Evolutionary conservation across 2,888 invertebrate species (phyloP), one percentile per base, ranked within the genome.

Genomic region (Limnephilus lunatus): DNA sequence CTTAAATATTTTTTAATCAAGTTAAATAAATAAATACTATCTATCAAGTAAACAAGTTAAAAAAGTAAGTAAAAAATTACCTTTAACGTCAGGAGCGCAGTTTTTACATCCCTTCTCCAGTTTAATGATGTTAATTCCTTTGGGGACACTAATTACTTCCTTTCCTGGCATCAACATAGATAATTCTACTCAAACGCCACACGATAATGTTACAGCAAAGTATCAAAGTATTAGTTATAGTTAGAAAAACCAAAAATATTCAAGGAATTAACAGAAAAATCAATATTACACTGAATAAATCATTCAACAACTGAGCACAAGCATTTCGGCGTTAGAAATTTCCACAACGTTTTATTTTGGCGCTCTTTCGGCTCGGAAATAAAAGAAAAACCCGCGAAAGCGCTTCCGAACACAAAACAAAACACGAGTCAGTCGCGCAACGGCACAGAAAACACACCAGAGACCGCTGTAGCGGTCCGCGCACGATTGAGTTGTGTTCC

Each of bases 401-500:
- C 32, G 87, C 85, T 89, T 68, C 89, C 89, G 83, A 91, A 89
- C n/a, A 80, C 68, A 68, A 32, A 48, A 81, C 68, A 68, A 7
- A 68, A 68, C 25, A 68, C 53, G 7, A 19, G 68, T 68, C 68
- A 81, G 25, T 81, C 89, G 88, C 82, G 68, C 35, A 82, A 82
- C 88, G 83, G 83, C 30, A 90, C 87, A 32, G n/a, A 86, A 25
- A 25, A 68, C 25, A 68, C 25, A 68, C 68, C n/a, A 68, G 25
- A 9, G 25, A n/a, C 91, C 89, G 90, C 92, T 86, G 39, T 44
- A 25, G 91, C 92, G 92, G 89, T 92, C 91, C 90, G 39, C 91
- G 91, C 92, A 80, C 93, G 92, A 93, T 93, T 93, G 93, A 93
- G 93, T 92, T 93, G 93, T 92, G 92, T 85, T 82, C 85, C 85